phyloP scores from a whole-genome alignment of 2,888 invertebrate genomes.

The Oxystoma pomonae region DNA sequence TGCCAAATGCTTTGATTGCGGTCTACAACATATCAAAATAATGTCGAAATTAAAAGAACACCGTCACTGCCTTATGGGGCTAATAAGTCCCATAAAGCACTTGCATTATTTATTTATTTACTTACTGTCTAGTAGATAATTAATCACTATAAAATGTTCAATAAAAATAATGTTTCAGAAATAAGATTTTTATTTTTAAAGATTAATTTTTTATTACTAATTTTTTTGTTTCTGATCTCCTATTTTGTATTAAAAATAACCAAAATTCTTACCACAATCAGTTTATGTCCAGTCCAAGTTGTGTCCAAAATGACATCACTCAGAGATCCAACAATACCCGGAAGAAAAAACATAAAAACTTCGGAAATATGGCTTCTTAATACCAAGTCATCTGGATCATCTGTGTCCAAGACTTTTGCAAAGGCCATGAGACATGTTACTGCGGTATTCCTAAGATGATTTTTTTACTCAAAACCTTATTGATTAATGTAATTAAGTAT shows the following conservation, averaged over 20 bases:
- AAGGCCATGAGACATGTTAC: conserved; percentile 61
- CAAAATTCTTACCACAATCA: conserved; percentile 52
- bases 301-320: conserved; percentile 55
- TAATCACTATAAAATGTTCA: no score
- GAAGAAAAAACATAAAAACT: conserved; percentile 58
- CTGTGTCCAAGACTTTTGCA: conserved; percentile 55
- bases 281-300: conserved; percentile 59
- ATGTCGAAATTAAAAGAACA: no score
- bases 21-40: conserved; percentile 38
- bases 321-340: conserved; percentile 59
- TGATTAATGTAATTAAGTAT: no score
- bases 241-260: not conserved
- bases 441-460: conserved; percentile 50
- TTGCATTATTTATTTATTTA: no score
- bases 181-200: no score
- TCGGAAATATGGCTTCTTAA: conserved; percentile 53
- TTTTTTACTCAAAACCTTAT: no score
- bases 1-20: conserved; percentile 48
- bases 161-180: no score
- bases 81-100: no score
- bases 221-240: not conserved
- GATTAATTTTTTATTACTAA: no score
- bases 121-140: no score
- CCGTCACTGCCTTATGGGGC: no score
- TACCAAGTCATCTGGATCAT: conserved; percentile 53